Percentiles rank a stretch among this genome's conserved stretches.
phyloP scores from a whole-genome alignment of 1,140 invertebrate genomes.

The Cherax quadricarinatus region DNA sequence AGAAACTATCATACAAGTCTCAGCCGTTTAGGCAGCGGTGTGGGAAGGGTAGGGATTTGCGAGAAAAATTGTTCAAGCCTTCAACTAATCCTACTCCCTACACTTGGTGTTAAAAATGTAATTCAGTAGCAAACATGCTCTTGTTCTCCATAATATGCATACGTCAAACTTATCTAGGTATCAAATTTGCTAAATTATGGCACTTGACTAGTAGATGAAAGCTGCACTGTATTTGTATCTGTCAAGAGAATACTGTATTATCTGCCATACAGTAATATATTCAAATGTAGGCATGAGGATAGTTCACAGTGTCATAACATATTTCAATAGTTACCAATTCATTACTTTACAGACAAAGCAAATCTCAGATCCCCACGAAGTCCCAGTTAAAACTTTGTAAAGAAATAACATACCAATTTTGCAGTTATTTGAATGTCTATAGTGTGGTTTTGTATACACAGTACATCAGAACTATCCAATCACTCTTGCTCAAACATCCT shows the following conservation, averaged over 20 bases:
- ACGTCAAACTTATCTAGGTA: not conserved
- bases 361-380: too few species aligned
- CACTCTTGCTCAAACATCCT: not conserved
- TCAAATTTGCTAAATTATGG: not conserved
- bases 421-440: constrained; percentile 10
- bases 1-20: too few species aligned
- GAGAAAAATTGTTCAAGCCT: too few species aligned
- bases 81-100: too few species aligned
- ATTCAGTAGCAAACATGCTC: too few species aligned
- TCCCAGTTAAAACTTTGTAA: not conserved
- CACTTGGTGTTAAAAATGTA: too few species aligned
- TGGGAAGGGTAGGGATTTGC: too few species aligned
- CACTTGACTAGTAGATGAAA: not conserved
- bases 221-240: constrained; percentile 2
- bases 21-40: too few species aligned
- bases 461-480: constrained; percentile 9
- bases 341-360: not conserved
- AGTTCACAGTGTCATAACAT: too few species aligned
- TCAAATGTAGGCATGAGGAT: not conserved
- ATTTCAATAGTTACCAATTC: not conserved
- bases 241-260: too few species aligned
- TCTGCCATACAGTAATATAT: not conserved
- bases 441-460: constrained; percentile 31
- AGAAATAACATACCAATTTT: constrained; percentile 1
- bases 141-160: too few species aligned